Conservation (phyloP, 1,140 invertebrate species). For the Drosophila auraria region DNA sequence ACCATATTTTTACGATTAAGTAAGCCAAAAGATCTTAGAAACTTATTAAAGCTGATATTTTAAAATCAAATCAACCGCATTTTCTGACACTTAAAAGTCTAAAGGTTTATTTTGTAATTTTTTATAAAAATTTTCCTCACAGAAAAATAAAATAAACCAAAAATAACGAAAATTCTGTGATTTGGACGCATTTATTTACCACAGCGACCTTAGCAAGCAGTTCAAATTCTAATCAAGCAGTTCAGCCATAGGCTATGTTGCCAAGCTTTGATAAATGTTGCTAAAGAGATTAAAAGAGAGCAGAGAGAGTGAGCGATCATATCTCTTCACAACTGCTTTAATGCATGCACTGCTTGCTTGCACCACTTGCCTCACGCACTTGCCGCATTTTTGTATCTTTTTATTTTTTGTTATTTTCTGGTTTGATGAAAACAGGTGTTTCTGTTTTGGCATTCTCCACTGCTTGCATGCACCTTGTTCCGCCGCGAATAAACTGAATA, state of each 20-base stretch:
- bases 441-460: constrained; percentile 45
- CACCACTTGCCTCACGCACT: constrained; percentile 39
- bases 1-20: background rate
- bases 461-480: constrained; percentile 41
- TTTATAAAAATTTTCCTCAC: accelerated
- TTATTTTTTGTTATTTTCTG: background rate
- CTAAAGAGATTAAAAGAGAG: background rate
- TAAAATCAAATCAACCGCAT: background rate
- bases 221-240: background rate
- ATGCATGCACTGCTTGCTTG: background rate
- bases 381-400: constrained; percentile 18
- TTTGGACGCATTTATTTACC: background rate
- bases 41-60: background rate
- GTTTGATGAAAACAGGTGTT: constrained; percentile 61
- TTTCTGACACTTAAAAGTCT: background rate
- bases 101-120: too few species aligned
- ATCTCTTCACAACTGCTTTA: background rate
- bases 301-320: background rate
- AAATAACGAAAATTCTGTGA: too few species aligned
- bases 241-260: background rate
- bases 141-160: background rate
- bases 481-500: constrained; percentile 14
- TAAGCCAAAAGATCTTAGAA: background rate
- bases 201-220: background rate
- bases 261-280: constrained; percentile 2